A percentile compares a stretch with the other conserved stretches of the same genome.
phyloP scores from a whole-genome alignment of 2,888 invertebrate species.

The Erannis defoliaria region DNA sequence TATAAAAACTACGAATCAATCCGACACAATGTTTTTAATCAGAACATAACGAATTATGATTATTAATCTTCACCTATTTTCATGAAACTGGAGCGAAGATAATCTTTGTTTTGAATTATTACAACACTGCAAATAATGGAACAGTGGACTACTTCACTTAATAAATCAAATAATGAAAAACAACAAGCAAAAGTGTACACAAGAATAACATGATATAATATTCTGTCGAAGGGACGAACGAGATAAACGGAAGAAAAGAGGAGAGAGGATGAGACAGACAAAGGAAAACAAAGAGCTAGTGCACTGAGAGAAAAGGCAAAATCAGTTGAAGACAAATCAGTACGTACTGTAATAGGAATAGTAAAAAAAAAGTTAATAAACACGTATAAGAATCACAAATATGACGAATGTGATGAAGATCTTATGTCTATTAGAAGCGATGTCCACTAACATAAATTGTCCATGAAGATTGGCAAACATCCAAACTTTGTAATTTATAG shows the following conservation, averaged over 20 bases:
- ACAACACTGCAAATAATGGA: conserved; percentile 15
- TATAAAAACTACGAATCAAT: conserved; percentile 36
- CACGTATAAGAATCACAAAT: no score
- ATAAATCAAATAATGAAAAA: not conserved
- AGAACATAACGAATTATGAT: conserved; percentile 35
- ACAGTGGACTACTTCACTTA: not conserved
- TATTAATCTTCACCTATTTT: conserved; percentile 23
- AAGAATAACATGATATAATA: no score
- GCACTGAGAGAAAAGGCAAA: no score
- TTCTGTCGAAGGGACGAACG: not conserved
- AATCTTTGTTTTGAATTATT: conserved; percentile 30
- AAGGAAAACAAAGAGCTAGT: not conserved
- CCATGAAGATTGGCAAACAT: conserved; percentile 12
- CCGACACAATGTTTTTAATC: conserved; percentile 28
- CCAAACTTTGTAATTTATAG: conserved; percentile 7
- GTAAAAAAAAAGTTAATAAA: no score
- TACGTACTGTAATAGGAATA: no score
- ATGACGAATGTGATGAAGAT: not conserved
- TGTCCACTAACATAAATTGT: conserved; percentile 15
- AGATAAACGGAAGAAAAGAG: not conserved
- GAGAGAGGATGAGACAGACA: not conserved
- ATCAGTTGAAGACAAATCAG: no score
- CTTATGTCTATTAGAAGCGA: conserved; percentile 4
- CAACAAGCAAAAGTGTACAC: not conserved
- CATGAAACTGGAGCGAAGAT: conserved; percentile 37